Evolutionary conservation across 2,113 vertebrate species (phyloP), one percentile per base, ranked within the genome.

Genomic region (Meriones unguiculatus): DNA sequence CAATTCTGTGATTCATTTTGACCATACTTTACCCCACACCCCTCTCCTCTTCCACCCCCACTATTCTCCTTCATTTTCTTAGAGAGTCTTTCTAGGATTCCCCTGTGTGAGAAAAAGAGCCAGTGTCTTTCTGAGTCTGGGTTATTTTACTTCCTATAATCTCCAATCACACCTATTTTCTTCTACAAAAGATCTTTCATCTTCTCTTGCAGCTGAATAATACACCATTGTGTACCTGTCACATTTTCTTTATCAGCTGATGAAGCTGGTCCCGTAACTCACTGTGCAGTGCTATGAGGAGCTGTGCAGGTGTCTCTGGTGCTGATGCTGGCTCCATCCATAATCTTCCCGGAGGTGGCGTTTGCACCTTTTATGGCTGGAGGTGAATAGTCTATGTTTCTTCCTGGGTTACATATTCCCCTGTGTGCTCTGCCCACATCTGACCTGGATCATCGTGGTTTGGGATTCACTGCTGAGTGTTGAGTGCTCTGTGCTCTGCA

Each of bases 21-120:
- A 69, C 10, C 0, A 52, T 67, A 35, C 9, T 4, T 30, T 52
- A 5, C 28, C 84, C 15, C 0, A 0, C 0, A 0, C 65, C 65
- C 30, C 18, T 38, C 12, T 82, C 24, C 2, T 41, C n/a, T 30
- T 41, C 24, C 25, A 3, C 7, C n/a, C 14, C 24, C 24, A 41
- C 15, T 52, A 22, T 69, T 69, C 64, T 28, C 25, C 80, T 50
- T 86, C 41, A 5, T 84, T 41, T 28, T 69, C 82, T 46, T 41
- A 62, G 54, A 82, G 54, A 82, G 7, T 38, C 80, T 41, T 84
- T 41, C 59, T 84, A 64, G 57, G 57, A 62, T 84, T 84, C 13
- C 24, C 22, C 2, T 41, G 57, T 25, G 57, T 41, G 80, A 84
- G 57, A 84, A 59, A 84, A 84, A 8, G 59, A 64, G n/a, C 80